These are phyloP conservation scores for Eulemur macaco DNA, from an alignment of 2,113 vertebrate genomes.

Conservation along the genomic window DNA sequence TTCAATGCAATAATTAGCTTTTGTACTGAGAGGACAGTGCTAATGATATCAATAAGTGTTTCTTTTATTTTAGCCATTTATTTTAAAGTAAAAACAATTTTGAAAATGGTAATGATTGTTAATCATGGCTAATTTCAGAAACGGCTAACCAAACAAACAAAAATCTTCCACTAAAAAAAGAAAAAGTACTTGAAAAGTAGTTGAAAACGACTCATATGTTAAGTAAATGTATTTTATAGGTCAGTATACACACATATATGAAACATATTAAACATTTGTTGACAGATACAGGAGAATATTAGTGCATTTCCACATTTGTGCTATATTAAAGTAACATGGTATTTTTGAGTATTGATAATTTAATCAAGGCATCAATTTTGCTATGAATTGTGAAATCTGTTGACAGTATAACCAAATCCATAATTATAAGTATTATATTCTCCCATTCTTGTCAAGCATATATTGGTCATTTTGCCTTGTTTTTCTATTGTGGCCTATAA, in stretches of 20 bases:
- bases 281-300: conserved; percentile 51
- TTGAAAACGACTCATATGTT: neutral
- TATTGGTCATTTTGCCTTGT: neutral
- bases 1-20: conserved; percentile 49
- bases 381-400: conserved; percentile 16
- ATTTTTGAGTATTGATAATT: conserved; percentile 17
- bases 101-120: conserved; percentile 56
- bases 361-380: conserved; percentile 44
- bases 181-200: neutral
- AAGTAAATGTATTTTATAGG: neutral
- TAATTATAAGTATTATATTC: conserved; percentile 3
- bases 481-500: neutral
- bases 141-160: conserved; percentile 54
- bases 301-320: conserved; percentile 43
- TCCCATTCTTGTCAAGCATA: conserved; percentile 13
- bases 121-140: conserved; percentile 69
- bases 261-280: conserved; percentile 67
- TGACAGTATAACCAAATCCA: conserved; percentile 1
- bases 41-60: conserved; percentile 51
- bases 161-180: neutral
- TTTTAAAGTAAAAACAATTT: conserved; percentile 31
- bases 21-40: conserved; percentile 65
- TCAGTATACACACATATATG: neutral
- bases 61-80: conserved; percentile 71
- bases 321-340: neutral